Evolutionary conservation across 64 coral and sea anemone species (phyloP).

Genomic region (Pocillopora damicornis): DNA sequence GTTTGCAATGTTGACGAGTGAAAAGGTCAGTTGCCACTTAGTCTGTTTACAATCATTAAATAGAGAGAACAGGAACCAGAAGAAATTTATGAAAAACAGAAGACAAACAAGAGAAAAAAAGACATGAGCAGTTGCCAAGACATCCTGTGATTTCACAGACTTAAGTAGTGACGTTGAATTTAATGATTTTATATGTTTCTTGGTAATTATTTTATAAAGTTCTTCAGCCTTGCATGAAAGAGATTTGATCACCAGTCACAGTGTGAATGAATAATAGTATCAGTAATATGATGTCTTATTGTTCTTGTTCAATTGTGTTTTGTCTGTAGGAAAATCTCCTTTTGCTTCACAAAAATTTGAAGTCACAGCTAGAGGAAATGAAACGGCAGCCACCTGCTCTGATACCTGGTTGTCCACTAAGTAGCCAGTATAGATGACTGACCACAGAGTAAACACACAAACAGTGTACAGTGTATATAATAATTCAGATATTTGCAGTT

Average conservation of each 20-base stretch:
- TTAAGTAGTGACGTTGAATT: too few species aligned
- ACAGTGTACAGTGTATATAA: too few species aligned
- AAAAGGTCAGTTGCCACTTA: slow-evolving; percentile 24
- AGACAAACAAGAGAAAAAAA: not conserved
- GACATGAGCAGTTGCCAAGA: not conserved
- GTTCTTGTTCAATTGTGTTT: not conserved
- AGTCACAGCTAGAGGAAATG: slow-evolving; percentile 36
- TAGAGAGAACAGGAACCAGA: not conserved
- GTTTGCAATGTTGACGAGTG: slow-evolving; percentile 67
- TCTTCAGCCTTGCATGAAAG: too few species aligned
- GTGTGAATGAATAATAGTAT: not conserved
- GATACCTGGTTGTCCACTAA: too few species aligned
- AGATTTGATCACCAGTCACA: too few species aligned
- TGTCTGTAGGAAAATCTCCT: slow-evolving; percentile 54
- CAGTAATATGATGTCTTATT: not conserved
- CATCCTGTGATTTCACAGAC: too few species aligned
- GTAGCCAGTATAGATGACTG: too few species aligned
- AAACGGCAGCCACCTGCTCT: not conserved
- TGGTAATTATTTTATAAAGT: too few species aligned
- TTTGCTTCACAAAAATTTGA: slow-evolving; percentile 55
- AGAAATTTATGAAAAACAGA: not conserved
- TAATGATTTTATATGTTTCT: too few species aligned
- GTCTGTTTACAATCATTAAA: too few species aligned
- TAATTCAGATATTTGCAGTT: too few species aligned
- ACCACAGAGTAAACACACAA: too few species aligned